Evolutionary conservation across 2,113 vertebrate genomes (phyloP), one percentile per base, ranked within the genome.

Genomic region (Muntiacus reevesi): DNA sequence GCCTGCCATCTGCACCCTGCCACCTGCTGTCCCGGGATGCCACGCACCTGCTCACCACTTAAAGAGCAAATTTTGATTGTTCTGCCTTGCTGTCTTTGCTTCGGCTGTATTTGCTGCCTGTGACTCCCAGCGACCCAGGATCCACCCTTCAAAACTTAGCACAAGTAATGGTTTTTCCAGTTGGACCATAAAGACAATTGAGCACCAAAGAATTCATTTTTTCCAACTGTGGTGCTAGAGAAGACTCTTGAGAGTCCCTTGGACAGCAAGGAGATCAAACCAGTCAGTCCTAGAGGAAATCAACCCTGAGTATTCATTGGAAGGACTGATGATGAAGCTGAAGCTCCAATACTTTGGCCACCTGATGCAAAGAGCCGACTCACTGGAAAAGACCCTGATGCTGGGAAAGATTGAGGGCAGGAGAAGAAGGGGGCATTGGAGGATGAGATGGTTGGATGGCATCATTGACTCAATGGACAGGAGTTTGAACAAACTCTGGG

Each of bases 41-140:
- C 4, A 13, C 0, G 1, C 10, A 1, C 36, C 33, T 43, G 28
- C 28, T 55, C 4, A 0, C 50, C 12, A 1, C n/a, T 50, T 0
- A 0, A 17, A 8, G 78, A 40, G 25, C 13, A 71, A n/a, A 60
- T 33, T 43, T 27, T 13, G n/a, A 19, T 25, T 0, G 0, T 55
- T 21, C 11, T 40, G 25, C 55, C 28, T 40, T 7, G 0, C 2
- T 3, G 17, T 43, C 47, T 59, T 47, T 3, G 19, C 45, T 91
- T 28, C 9, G 3, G 82, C 19, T 55, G 87, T 15, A 45, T 23
- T 62, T 25, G 0, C 45, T 13, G 27, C 57, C 84, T n/a, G 12
- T 6, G 13, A 8, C 14, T 57, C 19, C 30, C 50, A 19, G 19
- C 52, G 57, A 36, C 23, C 5, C 54, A 21, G 14, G 0, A 45